Evolutionary conservation across 2,797 vertebrate species (phyloP).

Genomic region (Parambassis ranga): DNA sequence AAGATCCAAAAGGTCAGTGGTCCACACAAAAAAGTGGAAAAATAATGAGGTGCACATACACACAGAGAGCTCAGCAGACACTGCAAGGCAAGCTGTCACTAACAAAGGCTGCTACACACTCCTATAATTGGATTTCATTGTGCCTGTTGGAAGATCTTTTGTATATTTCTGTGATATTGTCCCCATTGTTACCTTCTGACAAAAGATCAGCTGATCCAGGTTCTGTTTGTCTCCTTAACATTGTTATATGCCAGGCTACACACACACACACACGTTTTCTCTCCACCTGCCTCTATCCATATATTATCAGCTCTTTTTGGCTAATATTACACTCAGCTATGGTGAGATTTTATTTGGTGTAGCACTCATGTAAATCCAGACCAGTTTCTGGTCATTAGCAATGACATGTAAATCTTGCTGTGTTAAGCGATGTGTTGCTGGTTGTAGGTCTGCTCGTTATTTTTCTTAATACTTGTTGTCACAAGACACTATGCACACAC

Average conservation of each 20-base stretch:
- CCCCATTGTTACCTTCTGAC: slow-evolving; percentile 15
- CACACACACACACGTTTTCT: background rate
- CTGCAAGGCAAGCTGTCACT: background rate
- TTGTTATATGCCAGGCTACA: background rate
- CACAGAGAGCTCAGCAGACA: background rate
- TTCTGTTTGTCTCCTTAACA: background rate
- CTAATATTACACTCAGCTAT: no score
- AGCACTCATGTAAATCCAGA: no score
- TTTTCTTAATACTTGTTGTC: no score
- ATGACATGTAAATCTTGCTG: no score
- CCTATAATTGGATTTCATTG: slow-evolving; percentile 32
- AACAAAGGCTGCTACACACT: slow-evolving; percentile 15
- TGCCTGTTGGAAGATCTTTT: background rate
- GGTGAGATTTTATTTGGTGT: no score
- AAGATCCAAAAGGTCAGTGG: background rate
- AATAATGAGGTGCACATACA: background rate
- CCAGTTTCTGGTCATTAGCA: no score
- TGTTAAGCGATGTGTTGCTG: no score
- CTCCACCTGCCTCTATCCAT: no score
- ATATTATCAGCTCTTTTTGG: no score
- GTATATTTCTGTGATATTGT: slow-evolving; percentile 15
- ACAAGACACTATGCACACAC: no score
- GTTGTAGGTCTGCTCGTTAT: no score
- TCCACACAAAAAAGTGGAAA: background rate
- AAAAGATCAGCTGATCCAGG: slow-evolving; percentile 14